Evolutionary conservation across 2,888 invertebrate genomes (phyloP), one percentile per base, ranked within the genome.

Genomic region (Dromius quadrimaculatus): DNA sequence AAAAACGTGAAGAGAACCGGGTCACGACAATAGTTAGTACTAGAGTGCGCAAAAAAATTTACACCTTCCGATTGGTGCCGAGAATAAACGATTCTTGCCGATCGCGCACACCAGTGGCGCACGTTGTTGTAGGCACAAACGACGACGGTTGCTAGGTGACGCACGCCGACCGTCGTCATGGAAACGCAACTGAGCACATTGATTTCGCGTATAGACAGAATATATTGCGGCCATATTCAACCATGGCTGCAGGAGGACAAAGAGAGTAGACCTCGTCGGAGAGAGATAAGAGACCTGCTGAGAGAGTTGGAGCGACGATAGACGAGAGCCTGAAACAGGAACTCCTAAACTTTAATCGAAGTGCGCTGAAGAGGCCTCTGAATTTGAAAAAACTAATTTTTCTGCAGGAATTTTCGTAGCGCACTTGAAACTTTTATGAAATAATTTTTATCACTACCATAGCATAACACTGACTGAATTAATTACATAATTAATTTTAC

Each of bases 191-290:
- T 77, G 80, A 79, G 81, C 80, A 82, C 83, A 83, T 83, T 82
- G 83, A 83, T 83, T 83, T 82, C 82, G 80, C 77, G 77, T 78
- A 78, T 82, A 82, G 82, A 82, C 82, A 79, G 77, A 80, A 82
- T 82, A 81, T 82, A 82, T 82, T 80, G 81, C 81, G 72, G 79
- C 78, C 77, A 78, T 78, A 78, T 78, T 78, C 77, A 72, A 74
- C 36, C 61, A 59, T 41, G 22, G 47, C 59, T 47, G 50, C 17
- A 50, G 38, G 23, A 57, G 36, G 36, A 71, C 50, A 54, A 38
- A 47, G 62, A 70, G 11, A 38, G 36, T 1, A 13, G 28, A 6
- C 23, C 28, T 41, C 8, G 38, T 23, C 13, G 3, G 62, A 61
- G 15, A 20, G 61, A 19, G 69, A 45, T 6, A 43, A 3, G 20